Percentiles rank a stretch among this genome's conserved stretches.
Conservation (phyloP, 2,797 vertebrate species). For the Enteromius anoplus region DNA sequence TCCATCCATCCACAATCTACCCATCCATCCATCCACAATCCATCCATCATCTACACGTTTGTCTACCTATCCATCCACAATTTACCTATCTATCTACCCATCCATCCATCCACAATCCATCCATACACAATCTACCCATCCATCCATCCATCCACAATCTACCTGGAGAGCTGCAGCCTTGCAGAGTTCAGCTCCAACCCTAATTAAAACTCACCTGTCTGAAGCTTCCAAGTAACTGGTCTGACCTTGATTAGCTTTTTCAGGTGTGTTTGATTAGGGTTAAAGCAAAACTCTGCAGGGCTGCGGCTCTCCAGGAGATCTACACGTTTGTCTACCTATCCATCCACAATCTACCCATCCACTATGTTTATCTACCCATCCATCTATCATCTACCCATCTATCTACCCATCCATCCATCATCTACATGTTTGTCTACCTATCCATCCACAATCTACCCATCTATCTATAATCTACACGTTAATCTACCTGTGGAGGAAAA, state of each 20-base stretch:
- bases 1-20: not conserved
- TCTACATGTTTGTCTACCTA: too few relatives aligned
- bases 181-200: too few relatives aligned
- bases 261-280: too few relatives aligned
- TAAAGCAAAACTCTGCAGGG: too few relatives aligned
- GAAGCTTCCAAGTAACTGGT: too few relatives aligned
- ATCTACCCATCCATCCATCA: not conserved
- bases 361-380: not conserved
- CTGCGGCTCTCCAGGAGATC: too few relatives aligned
- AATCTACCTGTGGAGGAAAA: too few relatives aligned
- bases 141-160: not conserved
- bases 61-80: not conserved
- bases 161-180: too few relatives aligned
- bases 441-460: not conserved
- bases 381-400: too few relatives aligned
- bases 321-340: too few relatives aligned
- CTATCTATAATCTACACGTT: not conserved
- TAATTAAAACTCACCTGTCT: too few relatives aligned
- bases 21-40: accelerated
- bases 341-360: not conserved
- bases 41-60: not conserved
- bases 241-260: too few relatives aligned
- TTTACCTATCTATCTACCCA: not conserved
- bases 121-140: not conserved
- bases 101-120: not conserved